Conservation (phyloP, 2,113 vertebrate genomes). For the Vombatus ursinus region DNA sequence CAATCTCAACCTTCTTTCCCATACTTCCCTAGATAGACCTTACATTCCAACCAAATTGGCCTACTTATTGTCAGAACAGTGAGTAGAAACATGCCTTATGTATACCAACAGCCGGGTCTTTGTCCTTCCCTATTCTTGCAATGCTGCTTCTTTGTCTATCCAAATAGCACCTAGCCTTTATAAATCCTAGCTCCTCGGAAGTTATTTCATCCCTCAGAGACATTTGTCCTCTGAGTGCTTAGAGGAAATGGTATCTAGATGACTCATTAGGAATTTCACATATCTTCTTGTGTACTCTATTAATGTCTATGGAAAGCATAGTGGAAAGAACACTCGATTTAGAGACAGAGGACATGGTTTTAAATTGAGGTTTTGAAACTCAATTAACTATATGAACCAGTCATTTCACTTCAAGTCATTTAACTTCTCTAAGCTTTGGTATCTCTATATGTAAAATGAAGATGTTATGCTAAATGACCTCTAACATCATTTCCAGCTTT, state of each 20-base stretch:
- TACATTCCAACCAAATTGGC: not conserved
- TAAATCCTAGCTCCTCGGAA: no score
- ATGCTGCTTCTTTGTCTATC: not conserved
- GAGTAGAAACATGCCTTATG: not conserved
- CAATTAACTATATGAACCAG: not conserved
- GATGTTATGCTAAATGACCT: not conserved
- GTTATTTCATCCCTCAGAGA: no score
- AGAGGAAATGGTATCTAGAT: not conserved
- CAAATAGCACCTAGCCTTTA: not conserved
- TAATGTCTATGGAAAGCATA: not conserved
- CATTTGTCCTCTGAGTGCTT: not conserved
- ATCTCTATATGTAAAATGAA: conserved; percentile 7
- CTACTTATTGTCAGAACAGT: not conserved
- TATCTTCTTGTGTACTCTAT: not conserved
- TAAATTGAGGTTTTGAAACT: not conserved
- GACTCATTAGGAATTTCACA: not conserved
- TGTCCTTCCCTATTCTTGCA: not conserved
- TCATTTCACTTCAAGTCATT: not conserved
- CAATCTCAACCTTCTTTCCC: not conserved
- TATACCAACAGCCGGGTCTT: not conserved
- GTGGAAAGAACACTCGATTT: conserved; percentile 5
- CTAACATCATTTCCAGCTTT: no score
- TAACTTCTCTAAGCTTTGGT: not conserved
- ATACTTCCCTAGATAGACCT: not conserved
- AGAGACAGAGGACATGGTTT: not conserved